These are phyloP conservation scores for Nemotelus nigrinus DNA, from an alignment of 2,888 invertebrate species.

Conservation along the genomic window DNA sequence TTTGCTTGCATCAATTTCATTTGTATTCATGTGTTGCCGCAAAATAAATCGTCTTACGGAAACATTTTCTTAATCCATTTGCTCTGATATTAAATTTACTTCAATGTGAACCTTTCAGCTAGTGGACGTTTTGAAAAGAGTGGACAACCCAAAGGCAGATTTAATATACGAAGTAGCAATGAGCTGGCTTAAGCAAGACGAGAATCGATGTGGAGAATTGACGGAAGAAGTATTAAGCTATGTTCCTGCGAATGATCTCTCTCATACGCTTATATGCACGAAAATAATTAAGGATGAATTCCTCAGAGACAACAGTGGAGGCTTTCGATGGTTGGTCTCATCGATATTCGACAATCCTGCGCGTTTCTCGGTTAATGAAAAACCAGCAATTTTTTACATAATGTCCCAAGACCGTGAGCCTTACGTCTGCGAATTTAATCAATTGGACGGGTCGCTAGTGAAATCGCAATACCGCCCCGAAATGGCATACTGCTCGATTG, in stretches of 20 bases:
- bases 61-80: too few relatives aligned
- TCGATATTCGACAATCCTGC: slow-evolving; percentile 2
- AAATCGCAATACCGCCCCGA: slow-evolving; percentile 10
- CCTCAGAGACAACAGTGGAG: slow-evolving; percentile 1
- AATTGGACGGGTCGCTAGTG: background rate
- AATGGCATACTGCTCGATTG: slow-evolving; percentile 1
- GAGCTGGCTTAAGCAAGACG: slow-evolving; percentile 18
- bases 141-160: slow-evolving; percentile 13
- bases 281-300: slow-evolving; percentile 10
- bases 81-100: too few relatives aligned
- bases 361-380: slow-evolving; percentile 2
- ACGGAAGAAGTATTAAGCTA: slow-evolving; percentile 5
- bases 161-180: slow-evolving; percentile 13
- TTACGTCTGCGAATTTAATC: slow-evolving; percentile 11
- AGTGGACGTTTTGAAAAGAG: background rate
- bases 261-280: background rate
- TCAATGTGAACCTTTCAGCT: background rate
- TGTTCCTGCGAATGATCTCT: slow-evolving; percentile 11
- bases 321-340: slow-evolving; percentile 18
- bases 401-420: background rate
- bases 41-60: too few relatives aligned
- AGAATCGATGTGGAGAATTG: background rate
- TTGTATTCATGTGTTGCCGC: too few relatives aligned
- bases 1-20: too few relatives aligned
- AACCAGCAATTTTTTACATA: slow-evolving; percentile 9